Percentiles rank a stretch among this genome's conserved stretches.
phyloP scores from a whole-genome alignment of 2,888 invertebrate species.

The Hirtodrosophila histrioides region DNA sequence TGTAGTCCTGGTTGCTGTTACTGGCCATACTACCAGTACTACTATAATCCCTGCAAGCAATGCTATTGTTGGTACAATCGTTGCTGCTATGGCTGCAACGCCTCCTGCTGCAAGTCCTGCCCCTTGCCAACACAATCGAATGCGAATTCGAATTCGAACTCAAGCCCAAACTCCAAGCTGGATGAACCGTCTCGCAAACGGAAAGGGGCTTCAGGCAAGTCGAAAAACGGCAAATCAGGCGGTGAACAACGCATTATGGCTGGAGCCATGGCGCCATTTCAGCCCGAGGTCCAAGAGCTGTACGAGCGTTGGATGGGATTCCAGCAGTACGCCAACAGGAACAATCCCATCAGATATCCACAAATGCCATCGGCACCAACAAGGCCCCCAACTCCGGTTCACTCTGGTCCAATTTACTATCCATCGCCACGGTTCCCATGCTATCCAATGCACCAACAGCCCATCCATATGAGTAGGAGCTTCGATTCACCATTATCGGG shows the following conservation, averaged over 20 bases:
- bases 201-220: not conserved
- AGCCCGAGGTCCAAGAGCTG: conserved; percentile 9
- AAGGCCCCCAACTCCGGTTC: not conserved
- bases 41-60: conserved; percentile 55
- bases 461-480: not conserved
- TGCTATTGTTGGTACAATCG: conserved; percentile 43
- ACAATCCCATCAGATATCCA: not conserved
- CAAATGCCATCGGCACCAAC: not conserved
- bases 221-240: not conserved
- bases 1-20: conserved; percentile 16
- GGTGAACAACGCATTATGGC: conserved; percentile 9
- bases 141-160: not conserved
- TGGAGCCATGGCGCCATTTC: conserved; percentile 10
- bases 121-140: conserved; percentile 1
- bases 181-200: not conserved
- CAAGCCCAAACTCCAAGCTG: not conserved
- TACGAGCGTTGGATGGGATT: conserved; percentile 27
- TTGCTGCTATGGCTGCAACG: conserved; percentile 16
- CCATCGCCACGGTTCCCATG: not conserved
- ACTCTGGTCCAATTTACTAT: not conserved
- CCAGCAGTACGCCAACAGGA: conserved; percentile 4
- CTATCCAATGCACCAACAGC: not conserved
- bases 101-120: conserved; percentile 12
- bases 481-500: not conserved
- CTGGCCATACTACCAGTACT: conserved; percentile 29